phyloP scores from a whole-genome alignment of 2,113 vertebrate species.

The Chionomys nivalis region DNA sequence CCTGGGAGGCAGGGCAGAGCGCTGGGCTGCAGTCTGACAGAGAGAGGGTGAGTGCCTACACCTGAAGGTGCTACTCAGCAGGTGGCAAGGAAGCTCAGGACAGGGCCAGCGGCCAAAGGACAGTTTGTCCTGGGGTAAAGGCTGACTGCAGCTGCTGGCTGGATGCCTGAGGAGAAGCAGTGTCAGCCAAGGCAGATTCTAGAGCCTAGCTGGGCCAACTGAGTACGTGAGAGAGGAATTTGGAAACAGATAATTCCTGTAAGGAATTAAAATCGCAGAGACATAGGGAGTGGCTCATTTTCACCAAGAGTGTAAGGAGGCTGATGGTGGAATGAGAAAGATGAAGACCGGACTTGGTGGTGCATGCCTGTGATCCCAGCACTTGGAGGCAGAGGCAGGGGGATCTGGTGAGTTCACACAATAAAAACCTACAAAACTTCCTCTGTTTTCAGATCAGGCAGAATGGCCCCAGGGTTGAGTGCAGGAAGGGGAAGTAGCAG shows the following conservation, averaged over 20 bases:
- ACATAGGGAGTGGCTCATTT: background rate
- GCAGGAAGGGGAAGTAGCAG: background rate
- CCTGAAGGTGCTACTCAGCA: background rate
- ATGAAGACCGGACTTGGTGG: background rate
- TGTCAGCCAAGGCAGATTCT: background rate
- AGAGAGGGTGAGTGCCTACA: background rate
- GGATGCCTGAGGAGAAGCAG: background rate
- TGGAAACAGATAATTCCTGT: background rate
- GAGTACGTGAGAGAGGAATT: background rate
- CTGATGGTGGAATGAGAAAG: background rate
- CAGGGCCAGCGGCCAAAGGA: background rate
- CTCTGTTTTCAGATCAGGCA: background rate
- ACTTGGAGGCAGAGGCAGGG: background rate
- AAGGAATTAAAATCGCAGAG: background rate
- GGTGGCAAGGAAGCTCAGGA: background rate
- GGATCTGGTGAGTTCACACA: background rate
- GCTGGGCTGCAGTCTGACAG: background rate
- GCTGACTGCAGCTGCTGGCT: background rate
- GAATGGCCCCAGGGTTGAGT: background rate
- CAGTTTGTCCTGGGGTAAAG: constrained; percentile 6
- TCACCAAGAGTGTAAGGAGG: background rate
- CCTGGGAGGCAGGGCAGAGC: too few relatives aligned
- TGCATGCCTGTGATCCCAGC: background rate
- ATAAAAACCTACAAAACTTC: background rate
- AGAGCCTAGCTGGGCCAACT: background rate